phyloP scores from a whole-genome alignment of 37 sponge, comb jelly and placozoan species.

The Eunapius fragilis region DNA sequence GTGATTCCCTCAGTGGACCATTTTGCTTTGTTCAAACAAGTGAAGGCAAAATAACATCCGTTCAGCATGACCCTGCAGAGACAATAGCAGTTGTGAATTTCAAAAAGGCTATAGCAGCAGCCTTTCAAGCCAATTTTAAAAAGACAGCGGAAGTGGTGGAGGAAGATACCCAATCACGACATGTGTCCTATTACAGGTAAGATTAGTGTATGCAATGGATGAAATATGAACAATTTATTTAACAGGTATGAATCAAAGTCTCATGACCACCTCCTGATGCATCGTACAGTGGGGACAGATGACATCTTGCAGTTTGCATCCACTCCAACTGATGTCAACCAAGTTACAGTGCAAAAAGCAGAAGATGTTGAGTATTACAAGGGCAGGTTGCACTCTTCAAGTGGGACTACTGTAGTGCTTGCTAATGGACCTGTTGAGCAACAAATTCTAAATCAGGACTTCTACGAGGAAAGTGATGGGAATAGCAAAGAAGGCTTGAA shows the following conservation, averaged over 20 bases:
- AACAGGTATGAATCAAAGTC: neutral
- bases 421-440: neutral
- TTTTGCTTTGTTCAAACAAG: conserved; percentile 43
- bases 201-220: neutral
- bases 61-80: conserved; percentile 25
- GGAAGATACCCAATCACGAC: conserved; percentile 40
- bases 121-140: conserved; percentile 65
- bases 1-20: neutral
- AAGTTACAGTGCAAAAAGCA: neutral
- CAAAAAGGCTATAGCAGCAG: conserved; percentile 56
- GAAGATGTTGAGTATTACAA: neutral
- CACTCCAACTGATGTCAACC: neutral
- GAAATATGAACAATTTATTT: neutral
- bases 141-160: conserved; percentile 21
- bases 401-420: neutral
- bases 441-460: neutral
- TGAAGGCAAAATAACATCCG: conserved; percentile 46
- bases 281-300: neutral
- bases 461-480: neutral
- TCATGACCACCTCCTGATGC: neutral
- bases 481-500: neutral
- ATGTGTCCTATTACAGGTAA: conserved; percentile 40
- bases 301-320: neutral
- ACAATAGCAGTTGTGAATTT: conserved; percentile 33
- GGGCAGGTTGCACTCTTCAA: neutral